phyloP scores from a whole-genome alignment of 2,797 vertebrate species.

The Enteromius afrohamiltoni region DNA sequence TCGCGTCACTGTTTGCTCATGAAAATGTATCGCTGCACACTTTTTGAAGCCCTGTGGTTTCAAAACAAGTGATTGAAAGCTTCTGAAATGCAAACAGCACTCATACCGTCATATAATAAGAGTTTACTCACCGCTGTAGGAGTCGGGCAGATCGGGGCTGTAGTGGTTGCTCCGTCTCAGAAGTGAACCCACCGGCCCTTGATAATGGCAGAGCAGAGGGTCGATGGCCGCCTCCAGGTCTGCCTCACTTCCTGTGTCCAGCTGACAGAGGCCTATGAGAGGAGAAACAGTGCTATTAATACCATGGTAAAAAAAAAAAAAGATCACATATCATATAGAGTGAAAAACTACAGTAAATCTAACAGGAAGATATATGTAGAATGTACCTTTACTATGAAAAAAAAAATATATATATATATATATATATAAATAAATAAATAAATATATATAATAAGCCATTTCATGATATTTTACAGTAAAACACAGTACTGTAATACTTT shows the following conservation, averaged over 20 bases:
- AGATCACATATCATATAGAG: background rate
- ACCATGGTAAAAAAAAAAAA: background rate
- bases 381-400: no score
- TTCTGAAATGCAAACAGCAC: no score
- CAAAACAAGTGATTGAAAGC: no score
- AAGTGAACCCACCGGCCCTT: conserved; percentile 80
- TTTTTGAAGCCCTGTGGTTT: no score
- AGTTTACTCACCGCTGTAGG: conserved; percentile 76
- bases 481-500: background rate
- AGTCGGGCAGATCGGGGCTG: conserved; percentile 79
- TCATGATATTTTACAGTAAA: background rate
- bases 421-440: no score
- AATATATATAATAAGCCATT: background rate
- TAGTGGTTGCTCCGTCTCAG: conserved; percentile 81
- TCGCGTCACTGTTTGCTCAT: no score
- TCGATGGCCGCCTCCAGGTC: conserved; percentile 87
- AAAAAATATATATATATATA: no score
- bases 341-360: background rate
- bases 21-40: no score
- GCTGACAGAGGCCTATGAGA: conserved; percentile 81
- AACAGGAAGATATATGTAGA: background rate
- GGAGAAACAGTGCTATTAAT: background rate
- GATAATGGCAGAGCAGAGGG: conserved; percentile 87
- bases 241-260: conserved; percentile 88
- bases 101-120: no score